Evolutionary conservation across 2,113 vertebrate genomes (phyloP).

Genomic region (Platichthys flesus): DNA sequence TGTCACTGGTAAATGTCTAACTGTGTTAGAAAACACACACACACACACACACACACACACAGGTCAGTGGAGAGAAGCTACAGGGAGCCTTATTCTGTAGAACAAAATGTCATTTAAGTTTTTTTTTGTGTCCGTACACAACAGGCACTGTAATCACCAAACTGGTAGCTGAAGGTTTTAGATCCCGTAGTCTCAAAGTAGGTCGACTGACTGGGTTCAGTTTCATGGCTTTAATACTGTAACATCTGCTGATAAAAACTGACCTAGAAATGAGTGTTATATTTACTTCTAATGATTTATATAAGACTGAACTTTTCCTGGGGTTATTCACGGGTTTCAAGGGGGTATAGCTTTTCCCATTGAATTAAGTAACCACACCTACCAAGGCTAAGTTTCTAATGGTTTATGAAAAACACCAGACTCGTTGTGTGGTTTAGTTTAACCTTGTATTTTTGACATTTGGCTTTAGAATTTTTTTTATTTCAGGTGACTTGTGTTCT

Average conservation of each 20-base stretch:
- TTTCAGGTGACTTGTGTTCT: no score
- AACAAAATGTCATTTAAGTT: conserved; percentile 5
- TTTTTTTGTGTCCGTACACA: background rate
- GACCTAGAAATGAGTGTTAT: conserved; percentile 36
- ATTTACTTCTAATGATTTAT: conserved; percentile 33
- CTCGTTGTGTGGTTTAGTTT: no score
- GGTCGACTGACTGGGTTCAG: conserved; percentile 1
- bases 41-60: background rate
- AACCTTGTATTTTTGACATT: no score
- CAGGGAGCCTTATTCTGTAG: background rate
- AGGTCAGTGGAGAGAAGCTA: background rate
- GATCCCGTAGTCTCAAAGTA: conserved; percentile 22
- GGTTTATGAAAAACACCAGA: no score
- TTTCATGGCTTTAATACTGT: conserved; percentile 32
- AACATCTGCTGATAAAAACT: conserved; percentile 44
- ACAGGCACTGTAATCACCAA: background rate
- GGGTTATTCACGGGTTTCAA: background rate
- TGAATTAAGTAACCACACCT: background rate
- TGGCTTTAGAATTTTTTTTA: no score
- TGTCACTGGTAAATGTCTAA: conserved; percentile 54
- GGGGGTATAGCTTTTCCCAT: background rate
- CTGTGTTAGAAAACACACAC: background rate
- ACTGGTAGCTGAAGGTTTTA: background rate
- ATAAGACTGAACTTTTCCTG: background rate
- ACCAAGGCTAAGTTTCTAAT: no score